phyloP scores from a whole-genome alignment of 2,797 vertebrate species.

The Platyrinchus mystaceus region DNA sequence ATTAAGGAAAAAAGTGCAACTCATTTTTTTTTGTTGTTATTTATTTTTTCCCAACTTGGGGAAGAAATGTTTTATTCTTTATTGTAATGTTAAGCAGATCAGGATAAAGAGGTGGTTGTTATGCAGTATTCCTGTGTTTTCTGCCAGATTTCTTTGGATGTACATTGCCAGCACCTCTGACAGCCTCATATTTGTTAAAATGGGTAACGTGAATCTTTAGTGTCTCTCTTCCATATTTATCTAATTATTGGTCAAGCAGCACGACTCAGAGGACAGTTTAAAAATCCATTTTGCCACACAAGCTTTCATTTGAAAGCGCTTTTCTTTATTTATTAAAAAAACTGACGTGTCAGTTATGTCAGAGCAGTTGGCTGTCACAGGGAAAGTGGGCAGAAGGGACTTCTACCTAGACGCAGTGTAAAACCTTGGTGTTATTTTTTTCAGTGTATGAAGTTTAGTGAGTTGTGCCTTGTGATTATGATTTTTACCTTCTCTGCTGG shows the following conservation, averaged over 20 bases:
- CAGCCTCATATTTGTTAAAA: neutral
- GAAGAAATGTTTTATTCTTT: neutral
- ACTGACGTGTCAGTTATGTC: neutral
- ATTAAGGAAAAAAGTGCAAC: neutral
- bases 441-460: neutral
- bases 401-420: neutral
- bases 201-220: neutral
- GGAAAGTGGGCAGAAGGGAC: neutral
- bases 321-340: slow-evolving; percentile 3
- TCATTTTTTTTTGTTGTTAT: too few species aligned
- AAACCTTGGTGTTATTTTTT: neutral
- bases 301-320: slow-evolving; percentile 32
- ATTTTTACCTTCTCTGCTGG: neutral
- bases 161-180: neutral
- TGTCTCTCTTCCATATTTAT: neutral
- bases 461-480: neutral
- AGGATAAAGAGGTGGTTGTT: neutral
- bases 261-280: neutral
- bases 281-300: neutral
- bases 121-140: neutral
- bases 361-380: neutral
- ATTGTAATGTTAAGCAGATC: neutral
- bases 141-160: neutral
- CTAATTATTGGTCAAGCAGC: slow-evolving; percentile 15
- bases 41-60: rapidly evolving